These are phyloP conservation scores for Numida meleagris DNA, from an alignment of 2,113 vertebrate species.

Conservation along the genomic window DNA sequence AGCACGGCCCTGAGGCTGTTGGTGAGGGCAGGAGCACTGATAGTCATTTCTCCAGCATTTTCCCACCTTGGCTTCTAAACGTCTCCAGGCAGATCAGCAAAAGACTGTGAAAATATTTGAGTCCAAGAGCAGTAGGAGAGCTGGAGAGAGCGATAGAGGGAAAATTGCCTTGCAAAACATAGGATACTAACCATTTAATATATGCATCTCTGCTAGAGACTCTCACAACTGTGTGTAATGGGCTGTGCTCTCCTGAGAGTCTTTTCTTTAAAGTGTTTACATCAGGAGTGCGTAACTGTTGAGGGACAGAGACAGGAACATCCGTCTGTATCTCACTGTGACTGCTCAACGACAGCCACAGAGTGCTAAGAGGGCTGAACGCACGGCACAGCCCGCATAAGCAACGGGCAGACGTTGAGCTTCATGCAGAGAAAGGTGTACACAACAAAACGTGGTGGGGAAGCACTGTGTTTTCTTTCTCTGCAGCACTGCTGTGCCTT, in stretches of 20 bases:
- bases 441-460: rapidly evolving
- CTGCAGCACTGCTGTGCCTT: neutral
- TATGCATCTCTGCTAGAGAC: neutral
- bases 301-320: neutral
- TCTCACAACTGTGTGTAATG: neutral
- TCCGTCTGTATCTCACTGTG: rapidly evolving
- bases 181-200: neutral
- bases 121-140: neutral
- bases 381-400: rapidly evolving
- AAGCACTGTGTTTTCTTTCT: neutral
- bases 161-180: neutral
- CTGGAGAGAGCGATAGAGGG: neutral
- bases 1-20: neutral
- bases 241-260: neutral
- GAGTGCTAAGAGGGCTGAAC: neutral
- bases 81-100: neutral
- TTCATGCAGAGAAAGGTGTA: neutral
- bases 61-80: neutral
- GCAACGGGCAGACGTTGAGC: neutral
- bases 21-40: neutral
- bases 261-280: neutral
- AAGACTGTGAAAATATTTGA: neutral
- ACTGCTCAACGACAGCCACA: neutral
- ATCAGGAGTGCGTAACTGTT: neutral
- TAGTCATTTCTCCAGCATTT: neutral